Evolutionary conservation across 1,140 invertebrate species (phyloP).

Genomic region (Stratiolaelaps scimitus): DNA sequence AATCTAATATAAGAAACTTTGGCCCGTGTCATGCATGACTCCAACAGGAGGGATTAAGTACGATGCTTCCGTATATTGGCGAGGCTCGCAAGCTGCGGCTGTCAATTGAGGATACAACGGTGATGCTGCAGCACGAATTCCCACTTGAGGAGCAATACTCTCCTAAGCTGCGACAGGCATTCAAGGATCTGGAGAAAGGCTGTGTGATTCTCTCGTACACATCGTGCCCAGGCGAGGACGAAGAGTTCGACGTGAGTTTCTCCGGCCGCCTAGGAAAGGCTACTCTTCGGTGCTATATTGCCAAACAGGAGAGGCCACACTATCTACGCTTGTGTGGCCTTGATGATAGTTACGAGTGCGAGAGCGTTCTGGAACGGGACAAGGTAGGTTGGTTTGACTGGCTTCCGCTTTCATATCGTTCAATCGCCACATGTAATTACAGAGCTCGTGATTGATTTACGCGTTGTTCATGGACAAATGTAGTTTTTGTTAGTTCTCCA

Average conservation of each 20-base stretch:
- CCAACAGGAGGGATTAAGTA: slow-evolving; percentile 16
- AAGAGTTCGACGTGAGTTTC: slow-evolving; percentile 48
- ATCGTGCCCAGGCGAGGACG: slow-evolving; percentile 29
- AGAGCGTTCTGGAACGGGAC: slow-evolving; percentile 6
- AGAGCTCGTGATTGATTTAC: too few relatives aligned
- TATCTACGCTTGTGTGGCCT: slow-evolving; percentile 66
- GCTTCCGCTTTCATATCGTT: too few relatives aligned
- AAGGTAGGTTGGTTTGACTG: neutral
- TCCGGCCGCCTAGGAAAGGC: slow-evolving; percentile 81
- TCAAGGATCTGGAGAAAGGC: slow-evolving; percentile 15
- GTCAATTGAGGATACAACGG: slow-evolving; percentile 47
- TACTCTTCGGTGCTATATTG: slow-evolving; percentile 70
- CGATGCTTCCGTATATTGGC: slow-evolving; percentile 23
- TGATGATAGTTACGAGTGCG: slow-evolving; percentile 42
- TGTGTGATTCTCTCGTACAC: slow-evolving; percentile 17
- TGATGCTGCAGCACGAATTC: slow-evolving; percentile 42
- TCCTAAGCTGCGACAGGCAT: neutral
- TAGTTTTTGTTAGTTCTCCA: too few relatives aligned
- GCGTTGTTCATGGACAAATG: too few relatives aligned
- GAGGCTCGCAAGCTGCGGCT: slow-evolving; percentile 52
- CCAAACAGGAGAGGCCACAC: slow-evolving; percentile 65
- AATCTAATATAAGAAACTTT: too few relatives aligned
- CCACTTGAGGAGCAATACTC: slow-evolving; percentile 34
- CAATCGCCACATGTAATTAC: too few relatives aligned
- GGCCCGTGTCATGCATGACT: too few relatives aligned